These are phyloP conservation scores for Cataglyphis rosenhaueri DNA, from an alignment of 2,888 invertebrate species.

Conservation along the genomic window DNA sequence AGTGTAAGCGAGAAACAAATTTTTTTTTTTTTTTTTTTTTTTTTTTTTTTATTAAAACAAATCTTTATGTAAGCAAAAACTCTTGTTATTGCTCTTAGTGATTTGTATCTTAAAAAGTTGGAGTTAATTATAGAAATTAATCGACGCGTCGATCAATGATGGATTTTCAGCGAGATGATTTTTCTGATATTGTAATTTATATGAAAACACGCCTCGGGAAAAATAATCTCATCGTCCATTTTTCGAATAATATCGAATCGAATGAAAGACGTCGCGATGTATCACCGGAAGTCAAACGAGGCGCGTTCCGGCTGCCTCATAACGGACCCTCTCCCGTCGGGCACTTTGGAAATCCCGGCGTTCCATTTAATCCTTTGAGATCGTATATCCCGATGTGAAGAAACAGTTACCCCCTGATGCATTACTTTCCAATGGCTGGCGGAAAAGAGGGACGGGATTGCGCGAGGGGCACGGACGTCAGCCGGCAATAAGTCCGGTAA, in stretches of 20 bases:
- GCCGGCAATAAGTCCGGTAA: slow-evolving; percentile 67
- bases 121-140: not conserved
- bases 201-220: not conserved
- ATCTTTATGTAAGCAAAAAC: not conserved
- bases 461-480: slow-evolving; percentile 51
- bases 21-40: too few species aligned
- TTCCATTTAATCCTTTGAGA: slow-evolving; percentile 70
- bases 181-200: slow-evolving; percentile 6
- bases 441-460: slow-evolving; percentile 45
- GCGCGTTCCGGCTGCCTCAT: slow-evolving; percentile 29
- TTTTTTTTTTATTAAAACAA: not conserved
- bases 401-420: slow-evolving; percentile 70
- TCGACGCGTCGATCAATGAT: not conserved
- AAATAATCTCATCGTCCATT: not conserved
- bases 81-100: not conserved
- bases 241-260: slow-evolving; percentile 37
- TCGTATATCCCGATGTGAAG: slow-evolving; percentile 68
- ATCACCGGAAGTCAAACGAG: slow-evolving; percentile 39
- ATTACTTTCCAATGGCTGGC: slow-evolving; percentile 65
- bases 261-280: slow-evolving; percentile 43
- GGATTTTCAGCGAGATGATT: not conserved
- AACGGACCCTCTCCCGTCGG: slow-evolving; percentile 27
- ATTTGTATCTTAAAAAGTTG: not conserved
- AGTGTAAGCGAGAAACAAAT: not conserved
- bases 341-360: slow-evolving; percentile 58